Evolutionary conservation across 2,113 vertebrate genomes (phyloP).

Genomic region (Oenanthe melanoleuca): DNA sequence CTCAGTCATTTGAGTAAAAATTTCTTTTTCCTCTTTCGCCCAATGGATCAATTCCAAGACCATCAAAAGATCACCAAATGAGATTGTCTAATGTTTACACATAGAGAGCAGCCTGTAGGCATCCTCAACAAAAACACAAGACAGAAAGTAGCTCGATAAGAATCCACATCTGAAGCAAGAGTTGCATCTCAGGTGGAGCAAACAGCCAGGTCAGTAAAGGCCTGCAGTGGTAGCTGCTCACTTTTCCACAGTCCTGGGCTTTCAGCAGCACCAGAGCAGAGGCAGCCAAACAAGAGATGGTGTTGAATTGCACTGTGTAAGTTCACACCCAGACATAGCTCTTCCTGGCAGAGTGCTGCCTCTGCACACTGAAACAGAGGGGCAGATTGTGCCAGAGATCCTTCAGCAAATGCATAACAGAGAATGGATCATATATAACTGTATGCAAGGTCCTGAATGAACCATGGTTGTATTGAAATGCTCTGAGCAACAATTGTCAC

Average conservation of each 20-base stretch:
- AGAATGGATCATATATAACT: neutral
- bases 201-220: neutral
- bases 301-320: neutral
- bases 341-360: neutral
- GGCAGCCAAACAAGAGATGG: neutral
- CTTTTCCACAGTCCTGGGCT: neutral
- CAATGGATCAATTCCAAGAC: neutral
- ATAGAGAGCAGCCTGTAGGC: neutral
- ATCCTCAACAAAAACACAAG: neutral
- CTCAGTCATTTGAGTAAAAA: neutral
- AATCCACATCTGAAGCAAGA: neutral
- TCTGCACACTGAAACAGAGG: neutral
- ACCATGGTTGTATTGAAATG: neutral
- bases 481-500: neutral
- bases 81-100: neutral
- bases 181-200: neutral
- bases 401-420: neutral
- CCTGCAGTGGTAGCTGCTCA: neutral
- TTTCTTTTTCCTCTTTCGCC: neutral
- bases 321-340: neutral
- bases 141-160: neutral
- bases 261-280: neutral
- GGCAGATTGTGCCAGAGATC: neutral
- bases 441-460: neutral
- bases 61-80: neutral